These are phyloP conservation scores for Poecilia velifera DNA, from an alignment of 2,797 vertebrate species.

Conservation along the genomic window DNA sequence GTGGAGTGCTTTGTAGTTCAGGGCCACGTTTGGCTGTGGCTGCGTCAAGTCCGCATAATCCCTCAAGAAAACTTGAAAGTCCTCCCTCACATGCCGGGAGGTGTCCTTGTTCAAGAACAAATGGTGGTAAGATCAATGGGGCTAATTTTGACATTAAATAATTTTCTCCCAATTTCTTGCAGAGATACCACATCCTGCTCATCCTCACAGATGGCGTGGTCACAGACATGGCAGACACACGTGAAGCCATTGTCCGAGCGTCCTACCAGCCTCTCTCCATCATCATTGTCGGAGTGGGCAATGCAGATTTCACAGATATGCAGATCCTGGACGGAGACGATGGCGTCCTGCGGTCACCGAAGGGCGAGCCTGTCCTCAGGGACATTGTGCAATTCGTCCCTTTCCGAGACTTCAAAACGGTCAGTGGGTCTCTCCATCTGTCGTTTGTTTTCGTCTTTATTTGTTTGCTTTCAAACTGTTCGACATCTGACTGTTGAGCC, in stretches of 20 bases:
- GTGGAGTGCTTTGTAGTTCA: neutral
- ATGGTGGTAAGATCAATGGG: slow-evolving; percentile 23
- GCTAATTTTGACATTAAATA: slow-evolving; percentile 18
- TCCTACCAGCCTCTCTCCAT: slow-evolving; percentile 96
- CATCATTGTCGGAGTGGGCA: slow-evolving; percentile 95
- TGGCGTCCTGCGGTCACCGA: slow-evolving; percentile 88
- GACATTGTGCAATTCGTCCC: slow-evolving; percentile 97
- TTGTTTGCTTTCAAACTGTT: slow-evolving; percentile 7
- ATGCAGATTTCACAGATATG: slow-evolving; percentile 96
- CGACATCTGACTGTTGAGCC: slow-evolving; percentile 9
- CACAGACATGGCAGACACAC: slow-evolving; percentile 93
- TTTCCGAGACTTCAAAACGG: slow-evolving; percentile 95
- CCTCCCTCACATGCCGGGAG: slow-evolving; percentile 32
- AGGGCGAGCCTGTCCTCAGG: slow-evolving; percentile 89
- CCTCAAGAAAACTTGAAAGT: slow-evolving; percentile 34
- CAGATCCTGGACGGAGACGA: slow-evolving; percentile 93
- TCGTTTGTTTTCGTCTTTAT: slow-evolving; percentile 24
- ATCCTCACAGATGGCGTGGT: slow-evolving; percentile 95
- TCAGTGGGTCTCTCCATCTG: slow-evolving; percentile 74
- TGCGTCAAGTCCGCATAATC: slow-evolving; percentile 28
- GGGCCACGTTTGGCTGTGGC: neutral
- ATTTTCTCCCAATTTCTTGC: slow-evolving; percentile 50
- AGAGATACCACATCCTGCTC: slow-evolving; percentile 95
- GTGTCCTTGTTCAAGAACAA: slow-evolving; percentile 31
- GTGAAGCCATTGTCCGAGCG: slow-evolving; percentile 92